Conservation (phyloP, 2,113 vertebrate genomes). For the Oryzias curvinotus region DNA sequence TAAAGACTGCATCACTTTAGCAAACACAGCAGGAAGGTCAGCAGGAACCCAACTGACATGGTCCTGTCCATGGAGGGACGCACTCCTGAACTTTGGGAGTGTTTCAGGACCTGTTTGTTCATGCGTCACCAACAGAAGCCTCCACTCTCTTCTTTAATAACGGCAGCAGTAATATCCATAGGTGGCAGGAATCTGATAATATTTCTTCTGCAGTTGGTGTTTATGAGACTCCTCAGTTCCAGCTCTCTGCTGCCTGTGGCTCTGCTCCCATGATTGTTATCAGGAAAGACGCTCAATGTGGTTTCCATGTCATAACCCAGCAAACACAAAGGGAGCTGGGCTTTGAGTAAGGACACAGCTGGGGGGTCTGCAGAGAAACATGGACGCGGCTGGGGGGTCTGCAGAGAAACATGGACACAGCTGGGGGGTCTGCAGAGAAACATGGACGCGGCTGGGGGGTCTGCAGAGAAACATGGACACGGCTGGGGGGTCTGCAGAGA, state of each 20-base stretch:
- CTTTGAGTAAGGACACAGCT: not conserved
- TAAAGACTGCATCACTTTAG: too few relatives aligned
- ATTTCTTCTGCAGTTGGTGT: not conserved
- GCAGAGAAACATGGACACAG: not conserved
- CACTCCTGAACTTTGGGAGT: too few relatives aligned
- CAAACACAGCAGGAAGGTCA: too few relatives aligned
- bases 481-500: not conserved
- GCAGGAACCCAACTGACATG: too few relatives aligned
- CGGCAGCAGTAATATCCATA: too few relatives aligned
- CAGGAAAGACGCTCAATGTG: not conserved
- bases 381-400: not conserved
- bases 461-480: too few relatives aligned
- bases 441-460: too few relatives aligned
- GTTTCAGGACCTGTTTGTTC: too few relatives aligned
- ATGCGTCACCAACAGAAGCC: too few relatives aligned
- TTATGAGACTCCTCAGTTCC: not conserved
- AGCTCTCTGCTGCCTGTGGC: conserved; percentile 14
- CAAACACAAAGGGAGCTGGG: conserved; percentile 21
- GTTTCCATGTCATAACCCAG: conserved; percentile 32
- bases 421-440: not conserved
- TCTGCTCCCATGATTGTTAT: conserved; percentile 18
- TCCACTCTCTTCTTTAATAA: too few relatives aligned
- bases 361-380: not conserved
- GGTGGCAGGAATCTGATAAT: not conserved
- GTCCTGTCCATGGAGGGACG: too few relatives aligned